Base-by-base conservation (phyloP, 1,140 invertebrate species). In the Acromyrmex echinatior region DNA sequence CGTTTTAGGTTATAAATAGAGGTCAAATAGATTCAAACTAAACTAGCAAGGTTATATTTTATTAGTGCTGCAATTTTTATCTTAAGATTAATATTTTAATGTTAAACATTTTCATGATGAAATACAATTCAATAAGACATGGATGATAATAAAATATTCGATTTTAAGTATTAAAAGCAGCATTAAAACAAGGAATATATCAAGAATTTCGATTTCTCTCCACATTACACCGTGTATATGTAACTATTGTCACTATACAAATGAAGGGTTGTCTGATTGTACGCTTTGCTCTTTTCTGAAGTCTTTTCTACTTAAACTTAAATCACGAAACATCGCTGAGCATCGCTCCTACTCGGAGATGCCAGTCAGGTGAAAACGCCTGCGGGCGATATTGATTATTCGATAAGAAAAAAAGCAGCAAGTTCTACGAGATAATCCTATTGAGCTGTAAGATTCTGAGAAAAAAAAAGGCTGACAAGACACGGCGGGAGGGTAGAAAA, bases 381-480 rank as follows among this genome's bases (percentile, higher is more conserved):
- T 89, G 70, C 81, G 68, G 87, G 79, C 84, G 88, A 91, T 90
- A 92, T 92, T 92, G 92, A 92, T 92, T 92, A 92, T 92, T 92
- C 90, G 86, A 82, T 88, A 88, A 86, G 81, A 56, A 89, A 91
- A 91, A 92, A 85, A 56, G 39, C 70, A 35, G 58, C 78, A 91
- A 76, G 88, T 86, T 92, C 90, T 92, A 92, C 87, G 86, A 89
- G 92, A 92, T 91, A 92, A 92, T 92, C 90, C 86, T 85, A 84
- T 86, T 62, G 87, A 86, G 65, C 53, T 81, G 76, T 56, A 58
- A 56, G 10, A 66, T 65, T 18, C 71, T 56, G 62, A 74, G 79
- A 49, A 35, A 82, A 65, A 51, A 63, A 71, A 45, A 84, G 71
- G 35, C 39, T 35, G 79, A 65, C 12, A 28, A 18, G 25, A 49